Evolutionary conservation across 1,140 invertebrate species (phyloP).

Genomic region (Lepeophtheirus salmonis): DNA sequence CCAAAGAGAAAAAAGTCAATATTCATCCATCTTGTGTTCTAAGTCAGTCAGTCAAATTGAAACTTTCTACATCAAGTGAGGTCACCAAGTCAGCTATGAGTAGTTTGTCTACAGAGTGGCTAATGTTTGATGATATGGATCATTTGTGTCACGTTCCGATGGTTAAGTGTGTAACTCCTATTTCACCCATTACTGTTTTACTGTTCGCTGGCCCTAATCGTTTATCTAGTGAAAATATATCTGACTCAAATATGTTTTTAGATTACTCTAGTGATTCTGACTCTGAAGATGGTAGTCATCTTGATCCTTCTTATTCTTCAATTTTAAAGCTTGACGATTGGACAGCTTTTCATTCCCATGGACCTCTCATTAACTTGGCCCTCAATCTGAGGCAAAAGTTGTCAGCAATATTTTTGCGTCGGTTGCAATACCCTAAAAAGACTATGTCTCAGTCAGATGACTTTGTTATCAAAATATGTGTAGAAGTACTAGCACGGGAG

Average conservation of each 20-base stretch:
- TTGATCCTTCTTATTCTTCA: no score
- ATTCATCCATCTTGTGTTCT: not conserved
- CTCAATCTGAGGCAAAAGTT: not conserved
- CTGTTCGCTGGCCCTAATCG: slow-evolving; percentile 51
- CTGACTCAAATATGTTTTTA: no score
- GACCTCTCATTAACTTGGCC: not conserved
- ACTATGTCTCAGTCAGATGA: not conserved
- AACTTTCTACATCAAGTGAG: slow-evolving; percentile 26
- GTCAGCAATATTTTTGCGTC: not conserved
- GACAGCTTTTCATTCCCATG: not conserved
- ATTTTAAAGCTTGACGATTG: not conserved
- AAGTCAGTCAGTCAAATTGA: not conserved
- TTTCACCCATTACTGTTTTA: slow-evolving; percentile 56
- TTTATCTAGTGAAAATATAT: slow-evolving; percentile 40
- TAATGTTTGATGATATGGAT: slow-evolving; percentile 63
- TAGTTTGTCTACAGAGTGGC: slow-evolving; percentile 51
- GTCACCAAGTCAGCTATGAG: slow-evolving; percentile 28
- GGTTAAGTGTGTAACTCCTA: slow-evolving; percentile 50
- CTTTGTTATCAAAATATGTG: not conserved
- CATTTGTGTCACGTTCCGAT: slow-evolving; percentile 41
- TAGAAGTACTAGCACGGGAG: not conserved
- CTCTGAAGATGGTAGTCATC: no score
- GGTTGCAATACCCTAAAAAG: not conserved
- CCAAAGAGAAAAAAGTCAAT: not conserved
- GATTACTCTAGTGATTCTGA: no score